A percentile compares a stretch with the other conserved stretches of the same genome.
phyloP scores from a whole-genome alignment of 2,113 vertebrate species.

The Neogale vison region DNA sequence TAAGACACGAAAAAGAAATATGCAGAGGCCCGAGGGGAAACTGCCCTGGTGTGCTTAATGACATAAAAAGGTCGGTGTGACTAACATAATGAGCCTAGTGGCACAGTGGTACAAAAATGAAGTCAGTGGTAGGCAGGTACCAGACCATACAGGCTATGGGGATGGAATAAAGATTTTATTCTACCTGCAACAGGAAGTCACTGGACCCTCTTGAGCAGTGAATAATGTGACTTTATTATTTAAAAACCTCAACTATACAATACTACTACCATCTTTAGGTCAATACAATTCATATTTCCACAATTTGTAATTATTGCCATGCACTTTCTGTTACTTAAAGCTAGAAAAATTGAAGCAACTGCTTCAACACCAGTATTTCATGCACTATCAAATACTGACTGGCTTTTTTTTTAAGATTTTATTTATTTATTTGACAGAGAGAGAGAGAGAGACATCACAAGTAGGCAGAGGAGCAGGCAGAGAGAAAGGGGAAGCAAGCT shows the following conservation, averaged over 20 bases:
- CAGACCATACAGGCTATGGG: neutral
- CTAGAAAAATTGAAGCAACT: neutral
- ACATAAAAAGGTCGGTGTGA: neutral
- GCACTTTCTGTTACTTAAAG: neutral
- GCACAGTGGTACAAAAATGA: neutral
- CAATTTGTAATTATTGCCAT: neutral
- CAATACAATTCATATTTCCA: neutral
- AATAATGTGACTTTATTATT: neutral
- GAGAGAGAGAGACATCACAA: too few species aligned
- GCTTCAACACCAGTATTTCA: neutral
- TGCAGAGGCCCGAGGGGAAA: neutral
- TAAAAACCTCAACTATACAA: constrained; percentile 13
- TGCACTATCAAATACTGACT: neutral
- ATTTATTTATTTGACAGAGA: too few species aligned
- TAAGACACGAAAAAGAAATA: neutral
- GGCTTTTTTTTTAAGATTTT: neutral
- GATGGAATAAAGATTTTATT: neutral
- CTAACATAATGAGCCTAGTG: neutral
- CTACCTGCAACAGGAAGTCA: neutral
- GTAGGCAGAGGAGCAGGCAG: too few species aligned
- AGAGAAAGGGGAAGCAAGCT: too few species aligned
- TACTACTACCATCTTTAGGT: neutral
- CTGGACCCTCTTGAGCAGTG: neutral
- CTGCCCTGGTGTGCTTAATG: neutral
- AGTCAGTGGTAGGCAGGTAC: neutral